A percentile compares a stretch with the other conserved stretches of the same genome.
Evolutionary conservation across 2,797 vertebrate genomes (phyloP).

Genomic region (Chaunax sp.): DNA sequence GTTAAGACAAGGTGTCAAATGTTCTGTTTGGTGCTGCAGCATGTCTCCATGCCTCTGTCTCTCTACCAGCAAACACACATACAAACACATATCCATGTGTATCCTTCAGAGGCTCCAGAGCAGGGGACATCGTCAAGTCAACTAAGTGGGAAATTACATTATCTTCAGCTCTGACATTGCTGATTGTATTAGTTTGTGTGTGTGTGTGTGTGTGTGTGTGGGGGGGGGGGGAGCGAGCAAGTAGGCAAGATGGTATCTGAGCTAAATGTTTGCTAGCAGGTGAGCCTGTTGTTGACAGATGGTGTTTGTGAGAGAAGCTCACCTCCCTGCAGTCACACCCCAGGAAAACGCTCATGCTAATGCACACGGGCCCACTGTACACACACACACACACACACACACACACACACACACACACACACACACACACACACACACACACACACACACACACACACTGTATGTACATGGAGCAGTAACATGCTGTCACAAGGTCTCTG

Average conservation of each 20-base stretch:
- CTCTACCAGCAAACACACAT: constrained; percentile 28
- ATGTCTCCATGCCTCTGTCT: constrained; percentile 14
- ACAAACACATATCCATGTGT: constrained; percentile 25
- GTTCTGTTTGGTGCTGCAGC: constrained; percentile 47
- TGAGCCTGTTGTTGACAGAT: constrained; percentile 91
- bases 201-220: constrained; percentile 39
- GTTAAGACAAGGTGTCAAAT: constrained; percentile 73
- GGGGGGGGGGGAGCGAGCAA: constrained; percentile 16
- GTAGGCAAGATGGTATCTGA: constrained; percentile 69
- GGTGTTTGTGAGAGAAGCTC: constrained; percentile 87
- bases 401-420: constrained; percentile 32
- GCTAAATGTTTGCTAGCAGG: constrained; percentile 89
- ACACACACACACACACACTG: constrained; percentile 23
- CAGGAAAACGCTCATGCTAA: constrained; percentile 78
- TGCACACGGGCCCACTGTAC: constrained; percentile 67
- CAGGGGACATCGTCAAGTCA: constrained; percentile 71
- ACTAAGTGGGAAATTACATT: constrained; percentile 76
- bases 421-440: constrained; percentile 37
- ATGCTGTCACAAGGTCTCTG: constrained; percentile 38
- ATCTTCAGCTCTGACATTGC: constrained; percentile 72
- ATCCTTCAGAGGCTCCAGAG: constrained; percentile 66
- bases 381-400: constrained; percentile 41
- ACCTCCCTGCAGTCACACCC: constrained; percentile 86
- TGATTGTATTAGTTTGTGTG: constrained; percentile 43
- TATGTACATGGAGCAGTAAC: constrained; percentile 32